phyloP scores from a whole-genome alignment of 2,888 invertebrate genomes.

The Ochropleura plecta region DNA sequence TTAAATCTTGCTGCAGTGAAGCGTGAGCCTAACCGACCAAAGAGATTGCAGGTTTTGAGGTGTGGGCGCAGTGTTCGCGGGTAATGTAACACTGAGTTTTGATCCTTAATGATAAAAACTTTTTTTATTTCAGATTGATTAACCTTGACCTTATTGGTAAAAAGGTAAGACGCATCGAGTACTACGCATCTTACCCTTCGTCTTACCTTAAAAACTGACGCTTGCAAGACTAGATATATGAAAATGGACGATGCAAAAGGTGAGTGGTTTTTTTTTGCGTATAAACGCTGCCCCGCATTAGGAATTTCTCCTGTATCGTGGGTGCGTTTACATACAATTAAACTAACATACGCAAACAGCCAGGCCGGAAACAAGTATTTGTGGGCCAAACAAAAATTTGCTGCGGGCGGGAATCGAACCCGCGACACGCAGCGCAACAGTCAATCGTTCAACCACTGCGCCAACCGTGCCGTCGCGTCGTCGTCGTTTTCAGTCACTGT shows the following conservation, averaged over 20 bases:
- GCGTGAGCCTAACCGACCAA: constrained; percentile 65
- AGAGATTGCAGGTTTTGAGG: constrained; percentile 65
- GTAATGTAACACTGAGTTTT: background rate
- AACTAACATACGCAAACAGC: too few relatives aligned
- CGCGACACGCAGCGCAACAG: too few relatives aligned
- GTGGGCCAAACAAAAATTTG: too few relatives aligned
- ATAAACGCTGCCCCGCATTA: too few relatives aligned
- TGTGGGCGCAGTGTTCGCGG: constrained; percentile 48
- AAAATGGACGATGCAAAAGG: background rate
- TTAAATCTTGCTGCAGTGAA: constrained; percentile 67
- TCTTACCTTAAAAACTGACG: background rate
- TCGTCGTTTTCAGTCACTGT: too few relatives aligned
- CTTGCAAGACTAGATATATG: background rate
- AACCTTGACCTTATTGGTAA: background rate
- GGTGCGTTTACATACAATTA: too few relatives aligned
- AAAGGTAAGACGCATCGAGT: background rate
- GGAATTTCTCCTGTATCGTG: too few relatives aligned
- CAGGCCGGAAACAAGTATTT: too few relatives aligned
- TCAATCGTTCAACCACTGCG: too few relatives aligned
- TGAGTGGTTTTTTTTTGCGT: background rate
- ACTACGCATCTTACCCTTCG: background rate
- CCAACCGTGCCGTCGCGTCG: too few relatives aligned
- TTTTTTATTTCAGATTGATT: background rate
- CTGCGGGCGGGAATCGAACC: too few relatives aligned
- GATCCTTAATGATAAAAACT: background rate